Evolutionary conservation across 2,888 invertebrate species (phyloP).

Genomic region (Pherbina coryleti): DNA sequence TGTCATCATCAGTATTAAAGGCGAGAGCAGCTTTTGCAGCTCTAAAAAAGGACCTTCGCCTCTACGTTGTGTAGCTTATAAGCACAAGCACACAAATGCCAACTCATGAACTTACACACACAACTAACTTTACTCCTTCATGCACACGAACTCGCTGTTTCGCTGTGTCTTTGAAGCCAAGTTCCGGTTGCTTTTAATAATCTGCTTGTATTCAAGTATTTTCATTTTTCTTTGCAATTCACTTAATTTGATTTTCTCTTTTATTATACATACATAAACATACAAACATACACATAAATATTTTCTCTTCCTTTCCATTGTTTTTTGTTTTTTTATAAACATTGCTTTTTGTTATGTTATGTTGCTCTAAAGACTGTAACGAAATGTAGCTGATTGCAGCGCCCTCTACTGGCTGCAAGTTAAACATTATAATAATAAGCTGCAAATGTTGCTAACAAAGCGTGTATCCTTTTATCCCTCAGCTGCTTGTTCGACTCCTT

Average conservation of each 20-base stretch:
- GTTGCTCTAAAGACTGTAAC: background rate
- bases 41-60: background rate
- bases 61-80: background rate
- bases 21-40: background rate
- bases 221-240: too few species aligned
- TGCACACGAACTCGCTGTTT: too few species aligned
- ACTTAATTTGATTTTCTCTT: too few species aligned
- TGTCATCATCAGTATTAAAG: background rate
- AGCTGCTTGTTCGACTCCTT: constrained; percentile 39
- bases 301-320: too few species aligned
- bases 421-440: constrained; percentile 49
- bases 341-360: background rate
- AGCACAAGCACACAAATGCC: too few species aligned
- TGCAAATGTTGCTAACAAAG: constrained; percentile 54
- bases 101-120: too few species aligned
- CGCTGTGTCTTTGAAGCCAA: too few species aligned
- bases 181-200: too few species aligned
- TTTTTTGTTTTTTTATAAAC: background rate
- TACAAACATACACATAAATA: too few species aligned
- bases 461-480: constrained; percentile 47
- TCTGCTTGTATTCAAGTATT: too few species aligned
- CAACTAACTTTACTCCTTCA: too few species aligned
- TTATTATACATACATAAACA: too few species aligned
- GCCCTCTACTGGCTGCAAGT: background rate
- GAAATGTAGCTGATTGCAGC: constrained; percentile 1